Percentiles rank a stretch among this genome's conserved stretches.
These are phyloP conservation scores for Embidobia sp. DNA, from an alignment of 2,888 invertebrate genomes.

Conservation along the genomic window DNA sequence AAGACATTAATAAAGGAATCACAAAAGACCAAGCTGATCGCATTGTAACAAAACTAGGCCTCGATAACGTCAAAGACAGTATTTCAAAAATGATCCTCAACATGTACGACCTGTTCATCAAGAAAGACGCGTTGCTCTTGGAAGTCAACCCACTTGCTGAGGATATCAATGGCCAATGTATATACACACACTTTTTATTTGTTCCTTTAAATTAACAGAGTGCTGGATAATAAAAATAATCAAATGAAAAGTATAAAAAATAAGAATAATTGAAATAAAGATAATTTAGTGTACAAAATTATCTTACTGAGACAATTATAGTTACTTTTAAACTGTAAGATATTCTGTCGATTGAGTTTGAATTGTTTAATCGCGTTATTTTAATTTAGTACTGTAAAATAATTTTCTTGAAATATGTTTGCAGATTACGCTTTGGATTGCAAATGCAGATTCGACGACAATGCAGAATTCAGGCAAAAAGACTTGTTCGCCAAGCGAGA, in stretches of 20 bases:
- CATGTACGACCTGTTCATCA: conserved; percentile 92
- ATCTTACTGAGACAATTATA: no score
- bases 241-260: no score
- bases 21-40: conserved; percentile 88
- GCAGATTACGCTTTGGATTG: conserved; percentile 96
- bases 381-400: no score
- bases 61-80: conserved; percentile 85
- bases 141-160: conserved; percentile 98
- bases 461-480: conserved; percentile 95
- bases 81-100: conserved; percentile 90
- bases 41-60: conserved; percentile 90
- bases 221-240: no score
- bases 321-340: no score
- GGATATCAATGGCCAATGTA: conserved; percentile 90
- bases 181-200: conserved; percentile 70
- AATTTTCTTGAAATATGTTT: no score
- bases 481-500: conserved; percentile 92
- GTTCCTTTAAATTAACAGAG: not conserved
- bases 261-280: no score
- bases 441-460: conserved; percentile 97
- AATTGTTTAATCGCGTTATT: no score
- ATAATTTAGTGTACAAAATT: no score
- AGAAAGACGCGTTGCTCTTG: conserved; percentile 93
- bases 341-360: no score
- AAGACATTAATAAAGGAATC: conserved; percentile 91